Conservation (phyloP, 2,113 vertebrate species). For the Riparia riparia region DNA sequence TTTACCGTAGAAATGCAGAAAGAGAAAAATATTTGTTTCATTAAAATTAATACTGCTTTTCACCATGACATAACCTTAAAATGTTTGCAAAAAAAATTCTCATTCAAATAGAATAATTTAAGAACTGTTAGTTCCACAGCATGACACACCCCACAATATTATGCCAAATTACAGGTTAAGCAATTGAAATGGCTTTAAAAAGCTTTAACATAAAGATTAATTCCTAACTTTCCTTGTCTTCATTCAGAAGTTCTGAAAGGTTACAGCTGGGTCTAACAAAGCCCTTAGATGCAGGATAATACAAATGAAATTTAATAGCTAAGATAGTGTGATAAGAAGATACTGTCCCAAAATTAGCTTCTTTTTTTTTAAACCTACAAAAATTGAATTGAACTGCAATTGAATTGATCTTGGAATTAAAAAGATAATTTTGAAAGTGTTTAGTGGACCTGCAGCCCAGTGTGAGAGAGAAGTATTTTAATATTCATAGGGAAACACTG, state of each 20-base stretch:
- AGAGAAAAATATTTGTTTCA: constrained; percentile 70
- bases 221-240: constrained; percentile 41
- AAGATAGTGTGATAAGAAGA: background rate
- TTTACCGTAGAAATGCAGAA: constrained; percentile 16
- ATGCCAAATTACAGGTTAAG: constrained; percentile 68
- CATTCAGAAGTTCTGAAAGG: constrained; percentile 50
- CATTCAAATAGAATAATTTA: constrained; percentile 50
- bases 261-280: constrained; percentile 47
- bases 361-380: background rate
- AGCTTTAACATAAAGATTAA: constrained; percentile 56
- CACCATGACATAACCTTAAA: constrained; percentile 64
- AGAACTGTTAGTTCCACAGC: constrained; percentile 67
- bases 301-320: constrained; percentile 2
- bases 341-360: background rate
- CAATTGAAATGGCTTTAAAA: constrained; percentile 49
- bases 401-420: background rate
- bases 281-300: constrained; percentile 18
- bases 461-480: background rate
- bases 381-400: background rate
- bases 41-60: constrained; percentile 64
- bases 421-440: constrained; percentile 8
- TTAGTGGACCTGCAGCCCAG: background rate
- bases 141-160: constrained; percentile 54
- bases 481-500: background rate
- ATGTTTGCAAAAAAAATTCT: constrained; percentile 23